Evolutionary conservation across 2,888 invertebrate genomes (phyloP).

Genomic region (Ceraclea dissimilis): DNA sequence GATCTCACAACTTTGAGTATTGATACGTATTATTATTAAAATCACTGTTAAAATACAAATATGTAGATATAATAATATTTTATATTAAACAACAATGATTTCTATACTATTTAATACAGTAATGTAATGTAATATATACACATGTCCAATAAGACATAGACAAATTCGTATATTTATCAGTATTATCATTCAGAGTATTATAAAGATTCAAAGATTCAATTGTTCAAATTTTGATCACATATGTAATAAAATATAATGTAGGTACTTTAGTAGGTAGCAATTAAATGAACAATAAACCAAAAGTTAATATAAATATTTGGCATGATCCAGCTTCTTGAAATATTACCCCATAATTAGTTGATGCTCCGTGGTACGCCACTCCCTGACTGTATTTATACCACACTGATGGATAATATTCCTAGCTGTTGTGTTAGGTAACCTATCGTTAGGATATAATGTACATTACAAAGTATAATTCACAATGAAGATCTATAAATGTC

Average conservation of each 20-base stretch:
- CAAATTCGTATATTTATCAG: constrained; percentile 21
- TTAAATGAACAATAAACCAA: constrained; percentile 9
- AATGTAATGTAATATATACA: constrained; percentile 25
- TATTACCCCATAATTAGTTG: too few relatives aligned
- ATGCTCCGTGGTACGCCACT: too few relatives aligned
- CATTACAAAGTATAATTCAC: constrained; percentile 24
- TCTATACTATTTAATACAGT: constrained; percentile 22
- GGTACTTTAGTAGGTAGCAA: constrained; percentile 5
- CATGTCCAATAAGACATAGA: constrained; percentile 20
- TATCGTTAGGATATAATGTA: constrained; percentile 17
- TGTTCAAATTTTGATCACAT: constrained; percentile 24
- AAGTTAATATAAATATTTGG: constrained; percentile 21
- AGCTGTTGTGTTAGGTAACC: constrained; percentile 16
- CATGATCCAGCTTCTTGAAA: constrained; percentile 18
- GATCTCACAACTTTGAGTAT: constrained; percentile 26
- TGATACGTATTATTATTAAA: constrained; percentile 27
- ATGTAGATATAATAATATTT: not conserved
- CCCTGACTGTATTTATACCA: too few relatives aligned
- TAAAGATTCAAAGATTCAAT: constrained; percentile 17
- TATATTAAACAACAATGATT: constrained; percentile 15
- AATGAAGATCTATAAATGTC: constrained; percentile 25
- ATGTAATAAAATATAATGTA: constrained; percentile 17
- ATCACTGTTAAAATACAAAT: constrained; percentile 24
- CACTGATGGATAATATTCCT: constrained; percentile 2
- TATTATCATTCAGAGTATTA: constrained; percentile 22